A percentile compares a stretch with the other conserved stretches of the same genome.
phyloP scores from a whole-genome alignment of 2,113 vertebrate species.

The Terrapene triunguis region DNA sequence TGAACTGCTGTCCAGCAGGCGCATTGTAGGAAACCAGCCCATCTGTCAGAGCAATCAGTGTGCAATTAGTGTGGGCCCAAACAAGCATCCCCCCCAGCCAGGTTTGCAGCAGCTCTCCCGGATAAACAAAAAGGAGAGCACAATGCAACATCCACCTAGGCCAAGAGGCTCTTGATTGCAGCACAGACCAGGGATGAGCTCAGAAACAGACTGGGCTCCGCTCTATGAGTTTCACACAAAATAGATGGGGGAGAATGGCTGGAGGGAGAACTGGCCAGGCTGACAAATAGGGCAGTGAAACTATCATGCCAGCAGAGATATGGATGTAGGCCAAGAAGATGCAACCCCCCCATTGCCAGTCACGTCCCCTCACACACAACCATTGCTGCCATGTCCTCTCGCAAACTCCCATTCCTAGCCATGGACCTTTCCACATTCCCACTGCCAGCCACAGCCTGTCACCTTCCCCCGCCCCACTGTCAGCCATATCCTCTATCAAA shows the following conservation, averaged over 20 bases:
- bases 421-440: too few species aligned
- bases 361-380: too few species aligned
- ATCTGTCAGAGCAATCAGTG: conserved; percentile 78
- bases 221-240: too few species aligned
- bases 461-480: too few species aligned
- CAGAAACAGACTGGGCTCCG: not conserved
- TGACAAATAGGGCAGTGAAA: not conserved
- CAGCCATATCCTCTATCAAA: too few species aligned
- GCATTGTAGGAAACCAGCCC: conserved; percentile 93
- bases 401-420: too few species aligned
- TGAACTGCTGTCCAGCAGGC: conserved; percentile 90
- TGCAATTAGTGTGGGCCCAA: accelerated
- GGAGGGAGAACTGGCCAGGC: not conserved
- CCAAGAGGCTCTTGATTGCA: not conserved
- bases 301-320: not conserved
- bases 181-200: not conserved
- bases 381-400: too few species aligned
- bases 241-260: too few species aligned
- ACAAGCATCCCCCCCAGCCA: not conserved
- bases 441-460: too few species aligned
- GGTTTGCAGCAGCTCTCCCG: not conserved
- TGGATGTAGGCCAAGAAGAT: not conserved
- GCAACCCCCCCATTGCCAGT: not conserved
- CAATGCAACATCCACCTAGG: not conserved
- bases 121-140: not conserved